Percentiles rank a stretch among this genome's conserved stretches.
Conservation (phyloP, 2,888 invertebrate genomes). For the Nomada flava region DNA sequence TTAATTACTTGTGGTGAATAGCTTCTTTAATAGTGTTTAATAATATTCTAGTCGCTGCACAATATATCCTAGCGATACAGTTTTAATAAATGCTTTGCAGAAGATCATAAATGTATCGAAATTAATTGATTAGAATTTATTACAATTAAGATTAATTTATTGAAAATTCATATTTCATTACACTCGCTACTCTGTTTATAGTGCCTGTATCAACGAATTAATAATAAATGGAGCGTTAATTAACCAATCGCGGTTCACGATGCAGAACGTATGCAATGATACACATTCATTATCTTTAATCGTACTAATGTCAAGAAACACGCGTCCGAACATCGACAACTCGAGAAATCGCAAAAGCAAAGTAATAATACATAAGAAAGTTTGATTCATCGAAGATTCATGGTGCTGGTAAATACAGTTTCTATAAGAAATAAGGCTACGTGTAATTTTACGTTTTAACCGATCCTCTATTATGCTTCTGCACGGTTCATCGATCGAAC, state of each 20-base stretch:
- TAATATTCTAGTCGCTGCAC: too few relatives aligned
- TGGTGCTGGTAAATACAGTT: slow-evolving; percentile 25
- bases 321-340: neutral
- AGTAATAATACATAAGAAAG: neutral
- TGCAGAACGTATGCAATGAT: slow-evolving; percentile 4
- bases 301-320: neutral
- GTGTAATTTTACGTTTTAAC: slow-evolving; percentile 71
- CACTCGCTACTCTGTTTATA: neutral
- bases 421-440: slow-evolving; percentile 50
- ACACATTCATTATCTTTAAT: neutral
- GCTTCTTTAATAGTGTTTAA: too few relatives aligned
- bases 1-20: too few relatives aligned
- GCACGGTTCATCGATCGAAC: slow-evolving; percentile 42
- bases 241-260: slow-evolving; percentile 5
- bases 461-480: slow-evolving; percentile 61
- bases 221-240: slow-evolving; percentile 3
- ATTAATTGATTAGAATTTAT: neutral
- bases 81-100: too few relatives aligned
- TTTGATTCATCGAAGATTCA: neutral
- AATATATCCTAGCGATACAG: too few relatives aligned
- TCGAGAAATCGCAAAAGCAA: neutral
- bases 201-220: neutral
- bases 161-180: neutral
- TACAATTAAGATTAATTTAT: neutral
- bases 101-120: too few relatives aligned